Conservation (phyloP, 2,797 vertebrate genomes). For the Carapus acus region DNA sequence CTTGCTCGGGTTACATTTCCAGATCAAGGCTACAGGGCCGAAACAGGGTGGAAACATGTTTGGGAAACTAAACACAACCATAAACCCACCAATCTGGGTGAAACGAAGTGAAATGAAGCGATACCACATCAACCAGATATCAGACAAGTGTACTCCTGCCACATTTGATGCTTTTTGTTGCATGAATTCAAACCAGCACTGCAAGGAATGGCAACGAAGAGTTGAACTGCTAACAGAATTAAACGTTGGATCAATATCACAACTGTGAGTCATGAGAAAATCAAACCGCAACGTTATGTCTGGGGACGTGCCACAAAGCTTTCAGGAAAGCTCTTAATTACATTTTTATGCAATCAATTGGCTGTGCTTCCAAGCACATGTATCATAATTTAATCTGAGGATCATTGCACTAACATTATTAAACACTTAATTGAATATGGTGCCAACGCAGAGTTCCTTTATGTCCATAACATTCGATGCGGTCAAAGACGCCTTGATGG, state of each 20-base stretch:
- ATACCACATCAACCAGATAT: too few relatives aligned
- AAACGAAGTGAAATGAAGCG: too few relatives aligned
- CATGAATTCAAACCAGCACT: background rate
- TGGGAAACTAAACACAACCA: too few relatives aligned
- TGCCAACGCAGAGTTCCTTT: slow-evolving; percentile 1
- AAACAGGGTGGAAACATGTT: too few relatives aligned
- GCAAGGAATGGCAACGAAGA: background rate
- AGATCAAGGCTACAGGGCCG: too few relatives aligned
- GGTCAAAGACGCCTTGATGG: too few relatives aligned
- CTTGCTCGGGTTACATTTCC: too few relatives aligned
- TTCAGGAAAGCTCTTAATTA: slow-evolving; percentile 20
- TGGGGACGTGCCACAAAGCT: slow-evolving; percentile 19
- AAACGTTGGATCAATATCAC: slow-evolving; percentile 12
- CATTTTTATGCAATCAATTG: slow-evolving; percentile 20
- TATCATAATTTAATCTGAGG: slow-evolving; percentile 19
- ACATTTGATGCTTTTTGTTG: slow-evolving; percentile 2
- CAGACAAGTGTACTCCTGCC: too few relatives aligned
- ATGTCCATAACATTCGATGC: slow-evolving; percentile 6
- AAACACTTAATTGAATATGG: slow-evolving; percentile 22
- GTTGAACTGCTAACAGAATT: slow-evolving; percentile 22
- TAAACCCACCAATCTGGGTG: too few relatives aligned
- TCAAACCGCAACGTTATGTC: slow-evolving; percentile 3
- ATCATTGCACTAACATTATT: slow-evolving; percentile 13
- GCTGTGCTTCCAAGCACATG: slow-evolving; percentile 15
- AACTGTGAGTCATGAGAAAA: slow-evolving; percentile 7